Evolutionary conservation across 1,140 invertebrate species (phyloP), one percentile per base, ranked within the genome.

Genomic region (Pseudomyrmex concolor): DNA sequence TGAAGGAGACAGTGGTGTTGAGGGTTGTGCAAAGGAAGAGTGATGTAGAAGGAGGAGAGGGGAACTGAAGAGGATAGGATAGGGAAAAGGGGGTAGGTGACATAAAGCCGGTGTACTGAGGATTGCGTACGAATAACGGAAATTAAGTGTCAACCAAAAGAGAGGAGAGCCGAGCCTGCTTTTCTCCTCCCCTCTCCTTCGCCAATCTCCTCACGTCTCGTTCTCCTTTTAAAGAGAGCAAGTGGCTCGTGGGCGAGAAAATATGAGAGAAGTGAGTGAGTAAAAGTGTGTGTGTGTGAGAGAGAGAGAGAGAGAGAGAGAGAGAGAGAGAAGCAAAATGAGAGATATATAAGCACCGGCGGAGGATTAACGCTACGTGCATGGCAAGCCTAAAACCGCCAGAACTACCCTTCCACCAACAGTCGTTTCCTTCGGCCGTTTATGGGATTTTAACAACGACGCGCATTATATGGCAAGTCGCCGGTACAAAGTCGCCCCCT

Each of bases 81-180:
- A 64, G 85, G 74, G 76, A 71, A 83, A 77, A 66, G 62, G 66
- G 70, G 71, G 72, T 76, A 84, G 89, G 89, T 90, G 91, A 90
- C 90, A 90, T 92, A 90, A 92, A 92, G 86, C 90, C 84, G 85
- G 88, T 84, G 89, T 89, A 90, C 89, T 74, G 90, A 91, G 92
- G 86, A 91, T 90, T 92, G 91, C 88, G 92, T 93, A 92, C 93
- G 93, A 94, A 94, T 93, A 93, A 93, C 93, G 93, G 94, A 94
- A 94, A 94, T 94, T 94, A 94, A 94, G 94, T 94, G 94, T 94
- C 94, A 94, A 94, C 92, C 89, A 90, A 93, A 93, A 92, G 93
- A 93, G 92, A 91, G 92, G 89, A 89, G 90, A 91, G 84, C 64
- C 83, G 89, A 86, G 85, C 59, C 73, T 72, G 66, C 63, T 25